Evolutionary conservation across 2,113 vertebrate species (phyloP).

Genomic region (Apaloderma vittatum): DNA sequence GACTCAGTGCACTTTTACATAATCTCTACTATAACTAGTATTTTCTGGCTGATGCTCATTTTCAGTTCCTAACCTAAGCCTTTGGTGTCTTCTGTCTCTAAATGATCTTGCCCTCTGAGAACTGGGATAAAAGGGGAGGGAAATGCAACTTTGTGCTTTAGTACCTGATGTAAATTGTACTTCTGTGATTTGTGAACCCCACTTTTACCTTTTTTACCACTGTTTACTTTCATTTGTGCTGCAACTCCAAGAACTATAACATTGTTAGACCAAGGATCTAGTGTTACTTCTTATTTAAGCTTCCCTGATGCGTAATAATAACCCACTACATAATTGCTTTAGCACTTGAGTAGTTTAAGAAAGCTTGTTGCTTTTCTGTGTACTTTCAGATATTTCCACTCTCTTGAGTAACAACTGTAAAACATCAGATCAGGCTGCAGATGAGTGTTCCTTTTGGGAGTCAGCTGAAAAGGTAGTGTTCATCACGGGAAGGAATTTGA

Average conservation of each 20-base stretch:
- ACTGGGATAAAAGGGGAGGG: neutral
- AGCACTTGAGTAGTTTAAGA: neutral
- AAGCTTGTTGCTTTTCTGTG: neutral
- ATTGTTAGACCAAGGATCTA: neutral
- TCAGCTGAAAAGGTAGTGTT: neutral
- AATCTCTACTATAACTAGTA: neutral
- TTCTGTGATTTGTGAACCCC: neutral
- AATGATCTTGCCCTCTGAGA: neutral
- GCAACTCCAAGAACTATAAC: neutral
- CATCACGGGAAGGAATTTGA: neutral
- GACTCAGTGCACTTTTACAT: neutral
- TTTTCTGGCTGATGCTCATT: slow-evolving; percentile 13
- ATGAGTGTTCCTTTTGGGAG: neutral
- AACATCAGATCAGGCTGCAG: neutral
- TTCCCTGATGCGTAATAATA: neutral
- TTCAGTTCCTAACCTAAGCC: neutral
- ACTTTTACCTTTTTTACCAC: neutral
- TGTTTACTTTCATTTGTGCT: neutral
- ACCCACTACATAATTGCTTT: neutral
- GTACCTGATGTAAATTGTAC: neutral
- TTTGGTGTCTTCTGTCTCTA: neutral
- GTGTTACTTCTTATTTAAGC: neutral
- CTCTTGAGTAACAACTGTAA: neutral
- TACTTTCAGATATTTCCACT: neutral
- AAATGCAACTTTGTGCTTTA: neutral